Base-by-base conservation (phyloP, 1,140 invertebrate genomes). In the Diorhabda elongata region DNA sequence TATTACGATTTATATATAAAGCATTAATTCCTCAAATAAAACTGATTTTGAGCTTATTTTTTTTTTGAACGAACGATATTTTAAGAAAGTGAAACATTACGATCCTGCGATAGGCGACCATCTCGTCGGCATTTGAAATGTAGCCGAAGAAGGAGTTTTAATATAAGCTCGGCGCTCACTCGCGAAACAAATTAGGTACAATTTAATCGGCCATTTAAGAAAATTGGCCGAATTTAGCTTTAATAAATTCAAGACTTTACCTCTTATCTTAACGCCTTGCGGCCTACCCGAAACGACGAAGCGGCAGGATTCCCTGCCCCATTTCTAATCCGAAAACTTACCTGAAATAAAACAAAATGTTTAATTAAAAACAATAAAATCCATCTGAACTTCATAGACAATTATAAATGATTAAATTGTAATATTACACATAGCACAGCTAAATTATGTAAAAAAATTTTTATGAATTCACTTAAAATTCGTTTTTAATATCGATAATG, bases 161-260 rank as follows among this genome's bases (percentile, higher is more conserved):
- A 78, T 78, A 77, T 71, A 73, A 74, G 64, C 62, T 44, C 61
- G 69, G 59, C 2, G 57, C 69, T 64, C 73, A 63, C 58, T 71
- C 71, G 69, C 69, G 76, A 79, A 79, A 79, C 78, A 78, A 79
- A 79, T 79, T 79, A 78, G 74, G 62, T 72, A 73, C 76, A 74
- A 73, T 72, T 79, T 79, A 79, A 79, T 77, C 76, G 77, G 56
- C 77, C 77, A 74, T 79, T 79, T 75, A 74, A 74, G 78, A 78
- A 79, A 79, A 78, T 78, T 79, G 75, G 77, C 74, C 73, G 74
- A 78, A 76, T 79, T 78, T 75, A 74, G 72, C 69, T 72, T 74
- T 76, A 74, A 78, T 79, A 79, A 79, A 79, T 79, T 78, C 75
- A 69, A 68, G 75, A 76, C 75, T 79, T 79, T 79, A 78, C 77